Percentiles rank a stretch among this genome's conserved stretches.
Evolutionary conservation across 2,888 invertebrate species (phyloP).

Genomic region (Leucoma salicis): DNA sequence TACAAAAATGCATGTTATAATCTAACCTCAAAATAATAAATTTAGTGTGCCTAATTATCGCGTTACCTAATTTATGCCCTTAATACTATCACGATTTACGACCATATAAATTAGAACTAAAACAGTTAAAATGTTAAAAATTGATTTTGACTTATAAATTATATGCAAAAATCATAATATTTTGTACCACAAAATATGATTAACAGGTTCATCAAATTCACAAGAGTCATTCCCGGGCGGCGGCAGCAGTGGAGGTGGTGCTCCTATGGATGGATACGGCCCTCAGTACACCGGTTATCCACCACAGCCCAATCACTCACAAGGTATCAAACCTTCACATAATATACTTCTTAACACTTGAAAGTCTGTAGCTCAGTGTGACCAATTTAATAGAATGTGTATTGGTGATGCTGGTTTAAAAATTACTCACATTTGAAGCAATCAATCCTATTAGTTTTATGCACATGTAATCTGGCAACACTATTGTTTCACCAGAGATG

Average conservation of each 20-base stretch:
- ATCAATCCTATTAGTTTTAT: not conserved
- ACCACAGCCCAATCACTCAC: constrained; percentile 85
- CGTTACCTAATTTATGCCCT: too few relatives aligned
- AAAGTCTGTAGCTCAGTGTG: not conserved
- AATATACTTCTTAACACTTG: not conserved
- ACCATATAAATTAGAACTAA: too few relatives aligned
- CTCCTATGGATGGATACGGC: constrained; percentile 91
- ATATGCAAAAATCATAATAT: too few relatives aligned
- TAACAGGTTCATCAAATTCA: constrained; percentile 91
- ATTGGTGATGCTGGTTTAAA: not conserved
- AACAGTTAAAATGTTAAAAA: too few relatives aligned
- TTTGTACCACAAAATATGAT: too few relatives aligned
- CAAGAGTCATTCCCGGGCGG: constrained; percentile 94
- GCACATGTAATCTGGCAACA: not conserved
- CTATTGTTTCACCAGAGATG: not conserved
- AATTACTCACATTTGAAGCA: not conserved
- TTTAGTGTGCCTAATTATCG: too few relatives aligned
- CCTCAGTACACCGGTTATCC: constrained; percentile 84
- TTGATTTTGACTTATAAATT: too few relatives aligned
- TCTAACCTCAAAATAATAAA: too few relatives aligned
- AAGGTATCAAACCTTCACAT: constrained; percentile 75
- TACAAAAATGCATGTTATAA: too few relatives aligned
- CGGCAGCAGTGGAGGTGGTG: constrained; percentile 85
- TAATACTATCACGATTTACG: too few relatives aligned
- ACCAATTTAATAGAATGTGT: too few relatives aligned